Base-by-base conservation (phyloP, 92 coral and sea anemone species). In the Muricea muricata region DNA sequence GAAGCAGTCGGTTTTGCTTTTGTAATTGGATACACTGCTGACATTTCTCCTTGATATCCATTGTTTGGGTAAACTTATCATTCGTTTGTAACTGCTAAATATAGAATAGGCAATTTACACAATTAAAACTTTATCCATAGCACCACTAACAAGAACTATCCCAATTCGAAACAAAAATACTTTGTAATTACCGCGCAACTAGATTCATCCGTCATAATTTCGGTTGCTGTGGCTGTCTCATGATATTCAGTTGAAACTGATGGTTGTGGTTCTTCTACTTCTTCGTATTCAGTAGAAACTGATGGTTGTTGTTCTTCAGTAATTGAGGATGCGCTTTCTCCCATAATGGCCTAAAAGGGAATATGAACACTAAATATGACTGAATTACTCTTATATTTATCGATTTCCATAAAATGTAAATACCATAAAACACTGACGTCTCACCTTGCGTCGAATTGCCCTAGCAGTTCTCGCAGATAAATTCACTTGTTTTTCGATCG, bases 1-100 rank as follows among this genome's bases (percentile, higher is more conserved):
- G 68, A 29, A 60, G 68, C 23, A 60, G 68, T 29, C 34, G 68
- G 68, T 60, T 60, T 28, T 60, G 21, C 17, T 60, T 29, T 60
- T 8, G 32, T 3, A 5, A 60, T 29, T 60, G 7, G 30, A 29
- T 0, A 29, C 68, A 60, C 32, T 60, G 30, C 14, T 60, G 13
- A 60, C 68, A 60, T 60, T 25, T 21, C 9, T 60, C 14, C 33
- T 24, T 6, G 32, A 6, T 10, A 8, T 6, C 30, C 68, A 23
- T 11, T 29, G 68, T 60, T 60, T 60, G 68, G 7, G 68, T 60
- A 21, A 57, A 57, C 65, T 57, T 57, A 14, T 57, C 65, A 57
- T 1, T 57, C n/a, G 20, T 57, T 57, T 57, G 24, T 15, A 60
- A 17, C 34, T 23, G 9, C 14, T 60, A 14, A 28, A 60, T 18